These are phyloP conservation scores for Archaeoteleia sp. DNA, from an alignment of 2,888 invertebrate genomes.

Conservation along the genomic window DNA sequence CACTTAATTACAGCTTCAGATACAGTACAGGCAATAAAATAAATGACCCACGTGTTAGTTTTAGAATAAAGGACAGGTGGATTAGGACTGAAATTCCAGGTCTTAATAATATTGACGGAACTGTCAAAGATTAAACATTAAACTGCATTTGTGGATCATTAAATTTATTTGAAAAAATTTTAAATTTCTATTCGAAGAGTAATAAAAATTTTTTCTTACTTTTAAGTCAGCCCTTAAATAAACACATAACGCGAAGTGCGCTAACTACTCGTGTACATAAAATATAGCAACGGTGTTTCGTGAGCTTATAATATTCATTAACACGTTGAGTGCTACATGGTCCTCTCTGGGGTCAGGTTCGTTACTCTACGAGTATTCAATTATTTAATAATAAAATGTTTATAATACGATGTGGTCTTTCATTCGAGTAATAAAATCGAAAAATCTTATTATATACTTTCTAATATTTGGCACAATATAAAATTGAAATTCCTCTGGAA, in stretches of 20 bases:
- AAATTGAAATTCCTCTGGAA: too few relatives aligned
- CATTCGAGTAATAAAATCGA: background rate
- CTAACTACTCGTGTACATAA: conserved; percentile 27
- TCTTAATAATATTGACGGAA: too few relatives aligned
- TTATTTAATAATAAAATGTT: conserved; percentile 26
- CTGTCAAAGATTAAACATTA: too few relatives aligned
- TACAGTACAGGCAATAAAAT: too few relatives aligned
- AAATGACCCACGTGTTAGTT: too few relatives aligned
- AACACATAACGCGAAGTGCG: conserved; percentile 9
- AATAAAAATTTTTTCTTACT: conserved; percentile 12
- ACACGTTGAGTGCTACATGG: conserved; percentile 33
- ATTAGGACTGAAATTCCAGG: too few relatives aligned
- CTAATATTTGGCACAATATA: background rate
- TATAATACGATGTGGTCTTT: conserved; percentile 2
- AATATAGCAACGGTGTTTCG: conserved; percentile 20
- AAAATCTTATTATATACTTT: too few relatives aligned
- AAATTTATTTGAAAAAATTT: conserved; percentile 1
- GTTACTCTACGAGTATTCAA: conserved; percentile 36
- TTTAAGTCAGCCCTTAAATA: too few relatives aligned
- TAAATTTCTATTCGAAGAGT: conserved; percentile 6
- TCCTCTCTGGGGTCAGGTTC: conserved; percentile 35
- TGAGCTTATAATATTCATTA: conserved; percentile 30
- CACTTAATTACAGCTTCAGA: too few relatives aligned
- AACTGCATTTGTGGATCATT: too few relatives aligned
- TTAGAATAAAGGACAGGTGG: too few relatives aligned